Base-by-base conservation (phyloP, 1,140 invertebrate genomes). In the Drepana arcuata region DNA sequence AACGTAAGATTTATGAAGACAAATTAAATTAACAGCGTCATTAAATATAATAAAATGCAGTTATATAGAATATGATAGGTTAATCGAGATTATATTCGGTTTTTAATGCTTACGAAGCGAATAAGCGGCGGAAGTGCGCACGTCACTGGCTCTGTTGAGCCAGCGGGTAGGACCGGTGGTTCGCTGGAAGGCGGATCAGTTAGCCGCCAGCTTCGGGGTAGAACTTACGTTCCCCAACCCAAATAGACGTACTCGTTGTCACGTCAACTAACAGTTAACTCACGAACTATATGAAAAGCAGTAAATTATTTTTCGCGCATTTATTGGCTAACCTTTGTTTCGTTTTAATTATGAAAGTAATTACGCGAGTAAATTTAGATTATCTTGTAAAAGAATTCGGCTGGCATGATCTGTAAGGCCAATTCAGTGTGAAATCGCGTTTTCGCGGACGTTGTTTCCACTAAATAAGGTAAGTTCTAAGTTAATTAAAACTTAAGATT, bases 91-190 rank as follows among this genome's bases (percentile, higher is more conserved):
- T n/a, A n/a, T n/a, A n/a, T n/a, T n/a, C n/a, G n/a, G n/a, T n/a
- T n/a, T n/a, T n/a, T n/a, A n/a, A n/a, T n/a, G n/a, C n/a, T n/a
- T n/a, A n/a, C n/a, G n/a, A n/a, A n/a, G n/a, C n/a, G n/a, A n/a
- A n/a, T n/a, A 41, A 34, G 25, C 21, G 23, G 28, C 40, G 38
- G 47, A 48, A 52, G 33, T 49, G 50, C 50, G 56, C 48, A 48
- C 56, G 43, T 60, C 56, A 46, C 56, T 49, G 13, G 29, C 3
- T 27, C 6, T 16, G 11, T 13, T 10, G 27, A 18, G 14, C 15
- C 24, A 13, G 18, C 30, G 25, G 27, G 29, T 32, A 16, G 12
- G 24, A 31, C 10, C 14, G 23, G 14, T 10, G n/a, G 11, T n/a
- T 11, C 9, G 30, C 9, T 13, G 21, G 15, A 30, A 13, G 26